phyloP scores from a whole-genome alignment of 2,113 vertebrate genomes.

The Vanacampus margaritifer region DNA sequence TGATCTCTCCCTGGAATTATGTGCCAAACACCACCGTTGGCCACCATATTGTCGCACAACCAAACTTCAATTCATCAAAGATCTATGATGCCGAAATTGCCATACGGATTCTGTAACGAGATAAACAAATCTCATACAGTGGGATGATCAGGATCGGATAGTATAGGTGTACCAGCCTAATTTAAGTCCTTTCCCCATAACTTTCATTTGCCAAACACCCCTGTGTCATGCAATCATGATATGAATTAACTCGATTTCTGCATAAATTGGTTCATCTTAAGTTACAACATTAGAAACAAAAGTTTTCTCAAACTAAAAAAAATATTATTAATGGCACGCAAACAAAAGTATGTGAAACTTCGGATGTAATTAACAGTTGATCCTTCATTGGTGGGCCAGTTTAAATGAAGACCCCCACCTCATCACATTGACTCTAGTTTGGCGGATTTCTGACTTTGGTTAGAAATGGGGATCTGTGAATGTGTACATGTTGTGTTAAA shows the following conservation, averaged over 20 bases:
- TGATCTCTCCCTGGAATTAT: conserved; percentile 27
- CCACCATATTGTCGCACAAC: conserved; percentile 48
- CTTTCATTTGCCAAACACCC: conserved; percentile 26
- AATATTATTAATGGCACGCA: too few species aligned
- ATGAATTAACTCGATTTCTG: background rate
- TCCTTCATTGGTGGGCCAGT: too few species aligned
- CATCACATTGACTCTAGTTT: too few species aligned
- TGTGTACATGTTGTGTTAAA: too few species aligned
- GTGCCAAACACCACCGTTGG: conserved; percentile 27
- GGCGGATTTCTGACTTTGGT: too few species aligned
- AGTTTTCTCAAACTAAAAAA: too few species aligned
- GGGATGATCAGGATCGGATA: conserved; percentile 21
- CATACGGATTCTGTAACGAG: conserved; percentile 45
- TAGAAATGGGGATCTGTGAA: too few species aligned
- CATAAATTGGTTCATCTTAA: too few species aligned
- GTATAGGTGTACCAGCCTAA: conserved; percentile 43
- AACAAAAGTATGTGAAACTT: too few species aligned
- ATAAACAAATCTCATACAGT: conserved; percentile 52
- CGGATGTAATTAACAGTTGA: too few species aligned
- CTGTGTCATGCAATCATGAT: background rate
- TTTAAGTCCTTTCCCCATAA: conserved; percentile 42
- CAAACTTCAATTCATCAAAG: conserved; percentile 53
- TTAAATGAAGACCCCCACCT: too few species aligned
- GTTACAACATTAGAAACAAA: too few species aligned
- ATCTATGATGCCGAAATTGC: conserved; percentile 20